Conservation (phyloP, 2,113 vertebrate genomes). For the Percina caprodes region DNA sequence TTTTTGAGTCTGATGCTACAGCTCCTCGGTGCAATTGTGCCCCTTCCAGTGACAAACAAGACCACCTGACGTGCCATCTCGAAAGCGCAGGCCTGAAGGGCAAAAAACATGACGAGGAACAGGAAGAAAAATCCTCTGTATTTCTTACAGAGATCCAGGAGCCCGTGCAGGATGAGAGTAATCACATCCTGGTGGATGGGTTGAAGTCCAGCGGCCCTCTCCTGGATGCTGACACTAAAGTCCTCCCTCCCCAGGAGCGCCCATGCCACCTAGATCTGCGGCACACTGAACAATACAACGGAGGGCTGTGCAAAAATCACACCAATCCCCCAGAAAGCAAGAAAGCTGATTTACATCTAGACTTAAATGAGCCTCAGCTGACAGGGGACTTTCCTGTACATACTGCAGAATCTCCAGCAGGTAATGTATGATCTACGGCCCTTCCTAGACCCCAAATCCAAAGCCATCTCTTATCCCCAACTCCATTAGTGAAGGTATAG, state of each 20-base stretch:
- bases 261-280: conserved; percentile 93
- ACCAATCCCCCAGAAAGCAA: conserved; percentile 85
- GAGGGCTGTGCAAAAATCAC: conserved; percentile 81
- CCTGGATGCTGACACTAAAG: conserved; percentile 69
- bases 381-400: conserved; percentile 87
- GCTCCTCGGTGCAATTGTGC: conserved; percentile 61
- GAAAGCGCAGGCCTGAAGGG: conserved; percentile 12
- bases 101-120: conserved; percentile 14
- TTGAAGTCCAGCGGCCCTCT: conserved; percentile 24
- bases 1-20: conserved; percentile 86
- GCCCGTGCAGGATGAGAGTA: conserved; percentile 13
- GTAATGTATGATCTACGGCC: conserved; percentile 94
- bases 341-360: conserved; percentile 87
- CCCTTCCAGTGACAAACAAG: conserved; percentile 66
- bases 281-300: conserved; percentile 86
- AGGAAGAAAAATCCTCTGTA: conserved; percentile 41
- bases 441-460: conserved; percentile 56
- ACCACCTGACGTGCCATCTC: conserved; percentile 20
- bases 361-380: conserved; percentile 89
- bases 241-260: conserved; percentile 90
- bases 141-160: conserved; percentile 73
- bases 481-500: conserved; percentile 56
- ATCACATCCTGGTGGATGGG: conserved; percentile 11
- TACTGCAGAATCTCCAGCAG: conserved; percentile 92
- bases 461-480: conserved; percentile 58